A percentile compares a stretch with the other conserved stretches of the same genome.
Conservation (phyloP, 2,888 invertebrate genomes). For the Amiota minor region DNA sequence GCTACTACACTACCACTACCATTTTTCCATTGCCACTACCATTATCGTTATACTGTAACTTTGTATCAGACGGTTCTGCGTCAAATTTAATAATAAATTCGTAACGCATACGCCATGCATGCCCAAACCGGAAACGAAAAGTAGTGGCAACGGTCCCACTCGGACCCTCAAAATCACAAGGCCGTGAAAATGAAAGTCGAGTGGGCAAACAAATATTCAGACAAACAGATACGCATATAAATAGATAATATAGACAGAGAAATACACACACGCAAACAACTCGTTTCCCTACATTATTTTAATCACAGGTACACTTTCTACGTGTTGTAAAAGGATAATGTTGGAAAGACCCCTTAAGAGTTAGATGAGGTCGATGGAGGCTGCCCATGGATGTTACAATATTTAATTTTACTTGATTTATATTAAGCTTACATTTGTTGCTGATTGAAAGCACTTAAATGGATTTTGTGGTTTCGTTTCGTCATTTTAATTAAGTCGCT, state of each 20-base stretch:
- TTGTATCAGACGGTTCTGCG: conserved; percentile 13
- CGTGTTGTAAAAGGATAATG: neutral
- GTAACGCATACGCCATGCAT: conserved; percentile 36
- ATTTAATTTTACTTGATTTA: neutral
- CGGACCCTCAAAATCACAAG: conserved; percentile 14
- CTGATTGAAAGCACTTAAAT: conserved; percentile 15
- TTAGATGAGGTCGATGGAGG: neutral
- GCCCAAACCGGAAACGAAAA: conserved; percentile 22
- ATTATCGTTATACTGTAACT: no score
- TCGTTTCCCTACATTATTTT: conserved; percentile 11
- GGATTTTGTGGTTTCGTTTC: conserved; percentile 13
- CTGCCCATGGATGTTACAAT: neutral
- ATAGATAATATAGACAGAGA: neutral
- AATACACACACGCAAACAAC: neutral
- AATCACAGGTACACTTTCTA: neutral
- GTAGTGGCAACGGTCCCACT: neutral
- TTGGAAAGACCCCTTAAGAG: no score
- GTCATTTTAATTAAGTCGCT: conserved; percentile 9
- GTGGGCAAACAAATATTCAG: neutral
- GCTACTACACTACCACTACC: neutral
- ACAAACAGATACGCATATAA: neutral
- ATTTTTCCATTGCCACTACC: neutral
- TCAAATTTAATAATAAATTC: conserved; percentile 43
- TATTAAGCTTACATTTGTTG: conserved; percentile 12
- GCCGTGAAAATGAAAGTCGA: conserved; percentile 24